Evolutionary conservation across 2,888 invertebrate species (phyloP).

Genomic region (Vandiemenella viatica): DNA sequence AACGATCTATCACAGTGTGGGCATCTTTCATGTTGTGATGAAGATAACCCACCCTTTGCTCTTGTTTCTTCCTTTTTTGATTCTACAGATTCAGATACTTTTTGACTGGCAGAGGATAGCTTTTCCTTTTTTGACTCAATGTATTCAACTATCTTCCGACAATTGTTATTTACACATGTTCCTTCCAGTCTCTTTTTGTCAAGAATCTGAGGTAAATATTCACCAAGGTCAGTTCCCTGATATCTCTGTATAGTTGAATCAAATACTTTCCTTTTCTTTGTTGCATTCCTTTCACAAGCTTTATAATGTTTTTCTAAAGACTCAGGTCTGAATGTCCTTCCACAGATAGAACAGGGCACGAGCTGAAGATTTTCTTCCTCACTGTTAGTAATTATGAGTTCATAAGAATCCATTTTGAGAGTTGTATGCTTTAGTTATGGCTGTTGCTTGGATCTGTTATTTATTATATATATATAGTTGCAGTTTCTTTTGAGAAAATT

Average conservation of each 20-base stretch:
- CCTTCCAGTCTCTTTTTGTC: not conserved
- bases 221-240: constrained; percentile 49
- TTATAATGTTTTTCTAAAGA: constrained; percentile 67
- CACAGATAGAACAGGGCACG: constrained; percentile 63
- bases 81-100: constrained; percentile 29
- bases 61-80: too few species aligned
- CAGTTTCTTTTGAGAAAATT: too few species aligned
- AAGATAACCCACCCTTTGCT: too few species aligned
- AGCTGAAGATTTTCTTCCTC: too few species aligned
- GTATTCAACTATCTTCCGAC: not conserved
- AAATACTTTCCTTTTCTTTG: constrained; percentile 74
- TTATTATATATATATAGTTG: too few species aligned
- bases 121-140: not conserved
- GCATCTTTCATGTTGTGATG: constrained; percentile 45
- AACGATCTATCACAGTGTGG: constrained; percentile 80
- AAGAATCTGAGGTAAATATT: constrained; percentile 27
- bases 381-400: too few species aligned
- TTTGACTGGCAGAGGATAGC: not conserved
- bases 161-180: not conserved
- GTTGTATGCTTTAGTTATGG: too few species aligned
- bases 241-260: constrained; percentile 84
- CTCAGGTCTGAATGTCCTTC: constrained; percentile 63
- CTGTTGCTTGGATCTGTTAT: too few species aligned
- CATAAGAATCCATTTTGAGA: too few species aligned
- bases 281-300: constrained; percentile 64